These are phyloP conservation scores for Leucosticte australis DNA, from an alignment of 2,113 vertebrate genomes.

Conservation along the genomic window DNA sequence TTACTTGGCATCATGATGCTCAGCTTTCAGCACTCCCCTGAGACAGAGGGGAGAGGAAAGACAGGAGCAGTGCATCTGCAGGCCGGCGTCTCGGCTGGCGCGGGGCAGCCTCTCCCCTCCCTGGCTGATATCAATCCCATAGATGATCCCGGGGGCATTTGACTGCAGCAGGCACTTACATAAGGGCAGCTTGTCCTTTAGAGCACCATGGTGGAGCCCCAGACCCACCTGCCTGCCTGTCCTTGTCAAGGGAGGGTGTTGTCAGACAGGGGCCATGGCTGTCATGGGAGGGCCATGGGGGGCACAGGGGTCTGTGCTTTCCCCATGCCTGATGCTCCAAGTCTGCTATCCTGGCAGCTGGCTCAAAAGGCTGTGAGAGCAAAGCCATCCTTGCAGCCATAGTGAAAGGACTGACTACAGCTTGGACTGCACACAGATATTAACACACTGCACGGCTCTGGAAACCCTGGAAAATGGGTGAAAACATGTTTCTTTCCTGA, in stretches of 20 bases:
- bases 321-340: background rate
- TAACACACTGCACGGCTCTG: background rate
- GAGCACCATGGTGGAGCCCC: background rate
- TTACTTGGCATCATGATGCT: background rate
- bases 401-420: background rate
- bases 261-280: background rate
- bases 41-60: background rate
- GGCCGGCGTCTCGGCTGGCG: accelerated
- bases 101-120: background rate
- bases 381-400: background rate
- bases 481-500: background rate
- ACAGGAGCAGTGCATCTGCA: background rate
- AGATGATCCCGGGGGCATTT: background rate
- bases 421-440: background rate
- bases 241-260: background rate
- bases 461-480: background rate
- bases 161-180: background rate
- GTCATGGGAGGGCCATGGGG: accelerated
- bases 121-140: background rate
- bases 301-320: background rate
- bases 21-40: background rate
- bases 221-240: background rate
- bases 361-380: accelerated
- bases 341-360: accelerated
- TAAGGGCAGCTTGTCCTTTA: background rate